Base-by-base conservation (phyloP, 2,113 vertebrate genomes). In the Crotalus horridus region DNA sequence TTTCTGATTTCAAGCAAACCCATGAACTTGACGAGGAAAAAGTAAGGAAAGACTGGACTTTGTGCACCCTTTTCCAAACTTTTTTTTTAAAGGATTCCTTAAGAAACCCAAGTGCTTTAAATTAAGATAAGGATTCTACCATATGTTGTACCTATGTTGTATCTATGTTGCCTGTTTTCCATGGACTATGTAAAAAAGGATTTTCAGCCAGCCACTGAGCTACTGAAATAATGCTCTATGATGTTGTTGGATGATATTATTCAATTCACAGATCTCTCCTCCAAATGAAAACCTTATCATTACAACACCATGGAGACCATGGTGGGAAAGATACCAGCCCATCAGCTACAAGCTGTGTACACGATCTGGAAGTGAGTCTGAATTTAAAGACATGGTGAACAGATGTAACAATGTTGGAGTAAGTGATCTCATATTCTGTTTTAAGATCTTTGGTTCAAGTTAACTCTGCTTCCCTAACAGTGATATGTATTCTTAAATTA, bases 291-390 rank as follows among this genome's bases (percentile, higher is more conserved):
- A 98, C 91, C 95, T 98, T 46, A 0, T 98, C 9, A 0, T 99
- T 43, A 93, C 92, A 89, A 96, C 54, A n/a, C 99, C 99, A 0
- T 97, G 94, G 92, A 98, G 98, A 95, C 98, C 99, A 2, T 99
- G 99, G 99, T 99, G 97, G 97, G 98, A 99, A 95, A 98, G 99
- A 92, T 99, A 99, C 94, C 99, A 99, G 93, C 99, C 99, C 46
- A 21, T 99, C 92, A 97, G 99, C 96, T 99, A 99, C 97, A 99
- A 98, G 20, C 92, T 99, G 85, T 99, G 99, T 92, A 98, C 98
- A 90, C 97, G 99, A 85, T 99, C 99, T 64, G 99, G 99, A 95
- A 98, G 93, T 17, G 99, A 99, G 96, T 0, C 95, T 0, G 98
- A 99, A 93, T 98, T 99, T 95, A 98, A 74, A 94, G 97, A 99